A percentile compares a stretch with the other conserved stretches of the same genome.
These are phyloP conservation scores for Petrocephalus sullivani DNA, from an alignment of 2,797 vertebrate species.

Conservation along the genomic window DNA sequence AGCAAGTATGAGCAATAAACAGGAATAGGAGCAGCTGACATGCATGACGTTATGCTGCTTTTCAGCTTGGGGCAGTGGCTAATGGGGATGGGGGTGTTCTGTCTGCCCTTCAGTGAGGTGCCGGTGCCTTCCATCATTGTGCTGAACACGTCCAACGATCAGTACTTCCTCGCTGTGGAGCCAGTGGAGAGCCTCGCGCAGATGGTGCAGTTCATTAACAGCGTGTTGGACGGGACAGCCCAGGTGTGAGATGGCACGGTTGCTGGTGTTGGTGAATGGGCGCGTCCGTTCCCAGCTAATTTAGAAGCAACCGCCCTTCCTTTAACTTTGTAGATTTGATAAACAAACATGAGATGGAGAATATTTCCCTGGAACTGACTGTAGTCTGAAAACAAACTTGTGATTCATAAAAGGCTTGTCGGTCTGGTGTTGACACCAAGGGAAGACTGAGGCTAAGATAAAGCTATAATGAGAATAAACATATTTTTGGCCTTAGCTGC, in stretches of 20 bases:
- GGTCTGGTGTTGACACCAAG: background rate
- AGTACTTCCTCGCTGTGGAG: slow-evolving; percentile 76
- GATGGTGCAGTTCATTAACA: slow-evolving; percentile 77
- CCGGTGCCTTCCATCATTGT: slow-evolving; percentile 76
- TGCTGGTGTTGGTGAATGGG: background rate
- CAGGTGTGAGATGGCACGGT: slow-evolving; percentile 55
- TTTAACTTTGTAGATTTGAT: slow-evolving; percentile 3
- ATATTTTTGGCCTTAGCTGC: background rate
- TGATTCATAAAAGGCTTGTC: background rate
- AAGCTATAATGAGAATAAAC: background rate
- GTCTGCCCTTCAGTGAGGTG: slow-evolving; percentile 63
- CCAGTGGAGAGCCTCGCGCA: slow-evolving; percentile 66
- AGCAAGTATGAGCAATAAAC: background rate
- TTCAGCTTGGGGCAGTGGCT: background rate
- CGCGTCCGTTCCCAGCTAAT: background rate
- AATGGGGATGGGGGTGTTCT: background rate
- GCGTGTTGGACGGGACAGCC: slow-evolving; percentile 70
- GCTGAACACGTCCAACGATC: slow-evolving; percentile 84
- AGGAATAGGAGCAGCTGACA: background rate
- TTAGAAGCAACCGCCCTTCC: background rate
- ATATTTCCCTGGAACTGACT: background rate
- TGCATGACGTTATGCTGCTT: background rate
- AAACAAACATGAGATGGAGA: background rate
- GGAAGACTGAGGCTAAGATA: background rate
- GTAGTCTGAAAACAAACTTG: background rate